Evolutionary conservation across 2,888 invertebrate genomes (phyloP).

Genomic region (Drosophila cognata): DNA sequence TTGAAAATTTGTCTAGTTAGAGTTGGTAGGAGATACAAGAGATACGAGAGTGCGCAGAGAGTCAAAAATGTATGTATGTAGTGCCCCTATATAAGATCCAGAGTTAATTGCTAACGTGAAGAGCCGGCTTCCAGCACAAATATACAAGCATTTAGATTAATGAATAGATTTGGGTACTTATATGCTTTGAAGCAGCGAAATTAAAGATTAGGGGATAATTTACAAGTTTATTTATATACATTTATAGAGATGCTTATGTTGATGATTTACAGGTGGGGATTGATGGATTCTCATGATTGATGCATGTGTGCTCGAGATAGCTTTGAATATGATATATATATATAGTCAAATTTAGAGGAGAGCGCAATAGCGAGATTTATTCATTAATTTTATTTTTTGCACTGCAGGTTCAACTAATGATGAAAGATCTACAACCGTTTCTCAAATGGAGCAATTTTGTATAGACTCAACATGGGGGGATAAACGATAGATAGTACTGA

Average conservation of each 20-base stretch:
- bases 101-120: not conserved
- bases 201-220: constrained; percentile 13
- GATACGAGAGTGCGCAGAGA: constrained; percentile 29
- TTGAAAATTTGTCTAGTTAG: constrained; percentile 1
- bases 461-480: not conserved
- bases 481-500: constrained; percentile 6
- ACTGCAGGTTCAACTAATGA: not conserved
- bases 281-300: constrained; percentile 11
- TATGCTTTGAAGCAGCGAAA: constrained; percentile 30
- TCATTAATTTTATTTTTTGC: not conserved
- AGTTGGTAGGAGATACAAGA: constrained; percentile 1
- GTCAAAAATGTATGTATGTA: constrained; percentile 7
- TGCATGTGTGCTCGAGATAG: constrained; percentile 19
- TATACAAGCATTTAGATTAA: constrained; percentile 7
- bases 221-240: constrained; percentile 12
- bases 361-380: constrained; percentile 13
- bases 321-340: constrained; percentile 11
- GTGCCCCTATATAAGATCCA: not conserved
- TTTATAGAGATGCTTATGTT: not conserved
- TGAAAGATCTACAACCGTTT: not conserved
- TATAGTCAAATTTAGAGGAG: not conserved
- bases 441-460: not conserved
- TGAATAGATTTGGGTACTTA: constrained; percentile 7
- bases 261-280: constrained; percentile 13
- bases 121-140: constrained; percentile 12